These are phyloP conservation scores for Sminthurides aquaticus DNA, from an alignment of 2,888 invertebrate species.

Conservation along the genomic window DNA sequence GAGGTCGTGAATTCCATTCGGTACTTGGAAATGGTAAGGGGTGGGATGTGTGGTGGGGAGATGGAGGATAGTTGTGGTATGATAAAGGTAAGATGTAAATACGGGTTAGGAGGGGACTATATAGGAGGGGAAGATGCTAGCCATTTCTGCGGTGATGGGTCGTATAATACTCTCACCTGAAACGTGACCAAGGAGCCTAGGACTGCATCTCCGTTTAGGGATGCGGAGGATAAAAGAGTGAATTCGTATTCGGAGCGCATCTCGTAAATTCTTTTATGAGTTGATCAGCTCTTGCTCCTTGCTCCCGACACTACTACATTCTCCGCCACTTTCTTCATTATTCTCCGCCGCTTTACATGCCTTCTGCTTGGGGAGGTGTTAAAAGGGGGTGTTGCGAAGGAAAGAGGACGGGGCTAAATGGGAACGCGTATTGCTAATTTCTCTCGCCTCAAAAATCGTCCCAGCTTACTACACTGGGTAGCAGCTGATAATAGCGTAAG, in stretches of 20 bases:
- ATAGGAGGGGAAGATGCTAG: too few species aligned
- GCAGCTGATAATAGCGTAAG: too few species aligned
- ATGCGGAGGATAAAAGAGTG: neutral
- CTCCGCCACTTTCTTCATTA: slow-evolving; percentile 6
- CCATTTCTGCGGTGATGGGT: slow-evolving; percentile 1
- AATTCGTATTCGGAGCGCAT: slow-evolving; percentile 3
- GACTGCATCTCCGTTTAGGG: neutral
- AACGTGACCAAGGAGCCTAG: neutral
- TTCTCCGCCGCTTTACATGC: neutral
- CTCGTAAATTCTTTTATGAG: slow-evolving; percentile 9
- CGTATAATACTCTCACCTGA: slow-evolving; percentile 4
- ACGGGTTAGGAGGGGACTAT: too few species aligned
- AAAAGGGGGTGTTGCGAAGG: neutral
- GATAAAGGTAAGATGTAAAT: too few species aligned
- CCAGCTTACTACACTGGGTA: too few species aligned
- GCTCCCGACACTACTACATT: neutral
- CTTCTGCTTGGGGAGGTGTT: neutral
- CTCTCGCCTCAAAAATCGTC: too few species aligned
- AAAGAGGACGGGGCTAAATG: neutral
- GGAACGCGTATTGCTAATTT: neutral
- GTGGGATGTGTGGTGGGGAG: too few species aligned
- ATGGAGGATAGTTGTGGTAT: too few species aligned
- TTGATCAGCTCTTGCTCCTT: neutral
- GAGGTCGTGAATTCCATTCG: neutral
- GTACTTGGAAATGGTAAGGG: too few species aligned